phyloP scores from a whole-genome alignment of 2,888 invertebrate species.

The Venusia cambrica region DNA sequence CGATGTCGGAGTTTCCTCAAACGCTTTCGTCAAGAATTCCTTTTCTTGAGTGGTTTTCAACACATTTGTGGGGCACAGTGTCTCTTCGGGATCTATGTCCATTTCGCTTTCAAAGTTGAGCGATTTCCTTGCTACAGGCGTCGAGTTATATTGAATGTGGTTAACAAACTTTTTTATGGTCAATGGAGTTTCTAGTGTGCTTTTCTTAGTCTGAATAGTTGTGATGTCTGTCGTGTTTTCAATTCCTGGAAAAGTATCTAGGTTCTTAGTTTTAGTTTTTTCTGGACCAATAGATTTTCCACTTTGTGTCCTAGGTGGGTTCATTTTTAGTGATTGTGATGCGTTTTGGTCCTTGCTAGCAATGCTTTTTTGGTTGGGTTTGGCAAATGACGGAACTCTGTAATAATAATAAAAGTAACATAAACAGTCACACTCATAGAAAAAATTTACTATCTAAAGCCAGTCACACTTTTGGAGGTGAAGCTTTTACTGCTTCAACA shows the following conservation, averaged over 20 bases:
- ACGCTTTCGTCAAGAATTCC: constrained; percentile 62
- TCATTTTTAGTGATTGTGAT: constrained; percentile 32
- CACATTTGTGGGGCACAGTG: constrained; percentile 48
- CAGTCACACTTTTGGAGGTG: too few relatives aligned
- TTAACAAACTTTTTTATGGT: constrained; percentile 61
- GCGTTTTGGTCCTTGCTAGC: constrained; percentile 26
- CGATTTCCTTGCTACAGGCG: constrained; percentile 65
- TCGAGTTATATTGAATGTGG: constrained; percentile 63
- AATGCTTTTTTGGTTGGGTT: constrained; percentile 41
- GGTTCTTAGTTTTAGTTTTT: constrained; percentile 40
- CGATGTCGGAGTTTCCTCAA: constrained; percentile 48
- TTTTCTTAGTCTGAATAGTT: constrained; percentile 37
- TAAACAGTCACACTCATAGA: too few relatives aligned
- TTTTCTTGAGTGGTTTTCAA: constrained; percentile 64
- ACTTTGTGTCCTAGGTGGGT: constrained; percentile 24
- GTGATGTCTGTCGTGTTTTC: constrained; percentile 42
- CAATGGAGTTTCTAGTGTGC: constrained; percentile 53
- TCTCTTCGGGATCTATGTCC: constrained; percentile 48
- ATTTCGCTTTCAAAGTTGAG: constrained; percentile 50
- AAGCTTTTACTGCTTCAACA: too few relatives aligned
- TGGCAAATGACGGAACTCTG: constrained; percentile 49
- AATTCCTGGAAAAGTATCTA: constrained; percentile 44
- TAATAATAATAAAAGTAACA: too few relatives aligned
- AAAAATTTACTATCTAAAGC: too few relatives aligned
- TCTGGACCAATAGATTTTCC: constrained; percentile 23